Evolutionary conservation across 2,888 invertebrate species (phyloP), one percentile per base, ranked within the genome.

Genomic region (Ligdia adustata): DNA sequence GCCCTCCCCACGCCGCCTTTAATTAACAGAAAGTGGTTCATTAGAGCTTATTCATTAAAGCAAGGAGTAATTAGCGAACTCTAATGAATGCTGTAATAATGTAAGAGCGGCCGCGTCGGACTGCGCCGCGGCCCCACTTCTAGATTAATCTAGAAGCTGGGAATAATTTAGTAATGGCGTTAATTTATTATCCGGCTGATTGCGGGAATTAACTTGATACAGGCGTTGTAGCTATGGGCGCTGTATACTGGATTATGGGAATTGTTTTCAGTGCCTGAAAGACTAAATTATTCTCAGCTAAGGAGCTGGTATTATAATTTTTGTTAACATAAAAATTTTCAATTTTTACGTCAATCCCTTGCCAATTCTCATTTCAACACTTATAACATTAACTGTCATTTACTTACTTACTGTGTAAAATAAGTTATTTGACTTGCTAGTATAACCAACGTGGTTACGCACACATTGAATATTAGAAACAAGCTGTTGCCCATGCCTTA

Each of bases 1-100:
- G 45, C 62, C 58, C 55, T 51, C 75, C 74, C 79, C 73, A 72
- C 79, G 91, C 91, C 88, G 94, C 93, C 94, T 95, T 94, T 95
- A 94, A 95, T 95, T 95, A 94, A 94, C 94, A 94, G 94, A 95
- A 94, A 95, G 95, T 94, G 94, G 94, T 95, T 95, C 95, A 95
- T 95, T 95, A 94, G 94, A 94, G 94, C 94, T 94, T 94, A 94
- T 94, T 95, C 94, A 95, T 95, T 95, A 95, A 94, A 94, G 94
- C 94, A 94, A 94, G 94, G 94, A 94, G 94, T 94, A 95, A 95
- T 95, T 94, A 95, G 94, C 94, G 94, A 94, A 94, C 94, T 94
- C 94, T 94, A 94, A 93, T 93, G 93, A 94, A 94, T 93, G 93
- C 93, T 92, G 93, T 93, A 93, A 93, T 93, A 93, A 93, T 93